Percentiles rank a stretch among this genome's conserved stretches.
phyloP scores from a whole-genome alignment of 2,113 vertebrate genomes.

The Chloropsis cyanopogon region DNA sequence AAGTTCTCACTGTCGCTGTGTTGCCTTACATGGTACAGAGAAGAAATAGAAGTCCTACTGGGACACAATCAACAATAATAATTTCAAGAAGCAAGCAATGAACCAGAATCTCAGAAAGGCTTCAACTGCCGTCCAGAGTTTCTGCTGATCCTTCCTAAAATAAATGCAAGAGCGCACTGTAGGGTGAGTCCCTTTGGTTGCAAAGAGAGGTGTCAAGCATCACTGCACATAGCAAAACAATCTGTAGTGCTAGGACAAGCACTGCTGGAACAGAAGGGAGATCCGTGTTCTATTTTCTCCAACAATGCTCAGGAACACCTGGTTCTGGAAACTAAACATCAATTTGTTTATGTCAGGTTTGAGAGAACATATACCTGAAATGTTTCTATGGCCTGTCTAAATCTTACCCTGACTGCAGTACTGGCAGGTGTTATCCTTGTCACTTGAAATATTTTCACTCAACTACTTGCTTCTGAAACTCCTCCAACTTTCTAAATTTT shows the following conservation, averaged over 20 bases:
- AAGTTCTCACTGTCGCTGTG: not conserved
- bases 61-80: not conserved
- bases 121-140: not conserved
- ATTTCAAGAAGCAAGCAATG: not conserved
- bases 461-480: not conserved
- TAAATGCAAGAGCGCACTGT: accelerated
- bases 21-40: not conserved
- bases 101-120: not conserved
- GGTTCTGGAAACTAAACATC: not conserved
- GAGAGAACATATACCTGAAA: not conserved
- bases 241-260: not conserved
- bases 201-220: not conserved
- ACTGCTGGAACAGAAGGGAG: not conserved
- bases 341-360: not conserved
- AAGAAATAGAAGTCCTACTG: not conserved
- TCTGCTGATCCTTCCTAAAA: not conserved
- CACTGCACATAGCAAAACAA: not conserved
- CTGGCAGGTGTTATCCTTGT: not conserved
- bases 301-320: not conserved
- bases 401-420: not conserved
- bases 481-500: not conserved
- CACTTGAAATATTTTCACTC: not conserved
- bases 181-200: not conserved
- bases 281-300: not conserved
- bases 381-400: not conserved